Conservation (phyloP, 2,888 invertebrate genomes). For the Cantharis rustica region DNA sequence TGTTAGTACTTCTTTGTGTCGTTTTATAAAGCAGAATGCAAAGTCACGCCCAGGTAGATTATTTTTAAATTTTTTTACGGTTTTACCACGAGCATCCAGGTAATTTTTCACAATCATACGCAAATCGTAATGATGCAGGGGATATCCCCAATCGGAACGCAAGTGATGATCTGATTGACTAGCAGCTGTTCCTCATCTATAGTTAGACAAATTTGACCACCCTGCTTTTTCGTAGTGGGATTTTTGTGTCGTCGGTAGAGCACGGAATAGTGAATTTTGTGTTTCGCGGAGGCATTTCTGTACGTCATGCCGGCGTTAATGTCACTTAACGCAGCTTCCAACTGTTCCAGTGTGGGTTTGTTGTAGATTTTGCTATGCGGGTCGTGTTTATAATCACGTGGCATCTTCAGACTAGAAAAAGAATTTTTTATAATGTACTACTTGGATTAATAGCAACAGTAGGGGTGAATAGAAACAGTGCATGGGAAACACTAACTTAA, state of each 20-base stretch:
- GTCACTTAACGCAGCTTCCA: background rate
- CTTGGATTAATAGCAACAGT: too few relatives aligned
- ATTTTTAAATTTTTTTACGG: background rate
- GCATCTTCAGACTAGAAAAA: background rate
- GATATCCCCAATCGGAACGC: constrained; percentile 13
- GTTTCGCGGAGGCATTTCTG: background rate
- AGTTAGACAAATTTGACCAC: constrained; percentile 1
- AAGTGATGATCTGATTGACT: background rate
- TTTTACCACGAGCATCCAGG: constrained; percentile 1
- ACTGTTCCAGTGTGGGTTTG: background rate
- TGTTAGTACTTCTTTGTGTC: background rate
- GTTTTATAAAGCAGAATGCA: constrained; percentile 1
- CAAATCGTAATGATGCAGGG: background rate
- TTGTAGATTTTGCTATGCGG: background rate
- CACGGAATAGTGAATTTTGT: constrained; percentile 3
- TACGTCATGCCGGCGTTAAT: background rate
- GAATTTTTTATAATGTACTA: too few relatives aligned
- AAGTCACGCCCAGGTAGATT: constrained; percentile 6
- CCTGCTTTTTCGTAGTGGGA: background rate
- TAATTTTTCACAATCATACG: constrained; percentile 3
- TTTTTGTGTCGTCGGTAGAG: background rate
- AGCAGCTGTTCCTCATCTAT: background rate
- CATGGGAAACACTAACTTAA: too few relatives aligned
- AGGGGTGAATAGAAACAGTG: too few relatives aligned
- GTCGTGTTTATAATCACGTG: constrained; percentile 1